These are phyloP conservation scores for Blennius ocellaris DNA, from an alignment of 2,113 vertebrate species.

Conservation along the genomic window DNA sequence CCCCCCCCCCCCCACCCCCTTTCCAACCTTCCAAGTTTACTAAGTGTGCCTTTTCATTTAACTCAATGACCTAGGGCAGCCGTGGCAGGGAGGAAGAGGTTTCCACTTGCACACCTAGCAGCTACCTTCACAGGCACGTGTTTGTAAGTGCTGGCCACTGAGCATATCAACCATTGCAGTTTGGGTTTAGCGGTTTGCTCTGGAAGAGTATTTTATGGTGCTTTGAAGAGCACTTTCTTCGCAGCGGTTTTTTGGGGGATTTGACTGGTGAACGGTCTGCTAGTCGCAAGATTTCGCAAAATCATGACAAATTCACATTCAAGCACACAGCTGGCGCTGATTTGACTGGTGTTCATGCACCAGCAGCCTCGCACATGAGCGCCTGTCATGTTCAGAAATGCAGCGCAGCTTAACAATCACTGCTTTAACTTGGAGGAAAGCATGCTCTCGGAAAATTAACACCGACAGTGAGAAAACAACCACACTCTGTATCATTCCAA, in stretches of 20 bases:
- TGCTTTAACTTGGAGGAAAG: not conserved
- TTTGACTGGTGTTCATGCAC: constrained; percentile 20
- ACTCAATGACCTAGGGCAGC: constrained; percentile 28
- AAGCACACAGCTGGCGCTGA: constrained; percentile 1
- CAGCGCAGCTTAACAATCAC: constrained; percentile 5
- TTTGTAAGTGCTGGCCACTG: constrained; percentile 26
- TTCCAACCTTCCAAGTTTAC: constrained; percentile 12
- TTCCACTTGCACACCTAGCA: constrained; percentile 46
- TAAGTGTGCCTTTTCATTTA: constrained; percentile 33
- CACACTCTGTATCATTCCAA: not conserved
- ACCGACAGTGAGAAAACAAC: not conserved
- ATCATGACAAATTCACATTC: constrained; percentile 44
- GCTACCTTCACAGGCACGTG: constrained; percentile 23
- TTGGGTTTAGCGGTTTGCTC: constrained; percentile 56
- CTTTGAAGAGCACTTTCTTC: constrained; percentile 46
- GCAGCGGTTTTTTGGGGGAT: constrained; percentile 37
- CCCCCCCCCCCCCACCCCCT: not conserved
- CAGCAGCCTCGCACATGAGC: constrained; percentile 15
- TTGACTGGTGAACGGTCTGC: constrained; percentile 52
- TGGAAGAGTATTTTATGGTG: constrained; percentile 49
- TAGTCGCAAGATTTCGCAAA: constrained; percentile 40
- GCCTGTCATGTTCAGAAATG: not conserved
- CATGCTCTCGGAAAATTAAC: not conserved
- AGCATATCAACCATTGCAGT: constrained; percentile 47
- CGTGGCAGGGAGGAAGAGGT: constrained; percentile 9